A percentile compares a stretch with the other conserved stretches of the same genome.
phyloP scores from a whole-genome alignment of 1,140 invertebrate species.

The Elymnias hypermnestra region DNA sequence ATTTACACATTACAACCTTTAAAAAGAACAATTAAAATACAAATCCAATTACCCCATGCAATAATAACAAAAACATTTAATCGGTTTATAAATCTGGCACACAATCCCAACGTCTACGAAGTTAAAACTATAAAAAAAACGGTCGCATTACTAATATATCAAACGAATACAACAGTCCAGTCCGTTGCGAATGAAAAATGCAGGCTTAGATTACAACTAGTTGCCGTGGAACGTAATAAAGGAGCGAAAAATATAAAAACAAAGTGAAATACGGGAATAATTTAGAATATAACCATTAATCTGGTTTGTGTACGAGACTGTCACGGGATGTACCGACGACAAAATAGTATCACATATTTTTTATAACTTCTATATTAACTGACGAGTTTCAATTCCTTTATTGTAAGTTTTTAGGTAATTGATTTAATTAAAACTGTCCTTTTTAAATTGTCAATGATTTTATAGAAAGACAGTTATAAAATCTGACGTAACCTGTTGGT shows the following conservation, averaged over 20 bases:
- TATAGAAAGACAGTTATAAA: no score
- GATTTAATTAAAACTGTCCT: no score
- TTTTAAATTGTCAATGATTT: no score
- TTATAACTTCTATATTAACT: no score
- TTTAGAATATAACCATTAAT: constrained; percentile 72
- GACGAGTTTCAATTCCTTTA: no score
- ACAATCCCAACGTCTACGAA: neutral
- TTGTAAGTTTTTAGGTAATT: no score
- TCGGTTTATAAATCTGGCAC: constrained; percentile 3
- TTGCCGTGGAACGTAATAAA: constrained; percentile 30
- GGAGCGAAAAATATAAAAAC: constrained; percentile 43
- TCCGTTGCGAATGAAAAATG: constrained; percentile 53
- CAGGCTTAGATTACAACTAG: constrained; percentile 44
- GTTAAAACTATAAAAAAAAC: constrained; percentile 13
- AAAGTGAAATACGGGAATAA: constrained; percentile 50
- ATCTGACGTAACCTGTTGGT: no score
- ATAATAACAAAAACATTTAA: neutral
- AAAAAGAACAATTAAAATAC: no score
- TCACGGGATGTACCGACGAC: constrained; percentile 45
- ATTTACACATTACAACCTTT: no score
- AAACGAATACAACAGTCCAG: constrained; percentile 23
- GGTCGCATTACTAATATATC: constrained; percentile 22
- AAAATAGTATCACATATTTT: no score
- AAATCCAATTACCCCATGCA: neutral
- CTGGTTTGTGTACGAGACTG: constrained; percentile 45